Conservation (phyloP, 1,140 invertebrate species). For the Anastrepha obliqua region DNA sequence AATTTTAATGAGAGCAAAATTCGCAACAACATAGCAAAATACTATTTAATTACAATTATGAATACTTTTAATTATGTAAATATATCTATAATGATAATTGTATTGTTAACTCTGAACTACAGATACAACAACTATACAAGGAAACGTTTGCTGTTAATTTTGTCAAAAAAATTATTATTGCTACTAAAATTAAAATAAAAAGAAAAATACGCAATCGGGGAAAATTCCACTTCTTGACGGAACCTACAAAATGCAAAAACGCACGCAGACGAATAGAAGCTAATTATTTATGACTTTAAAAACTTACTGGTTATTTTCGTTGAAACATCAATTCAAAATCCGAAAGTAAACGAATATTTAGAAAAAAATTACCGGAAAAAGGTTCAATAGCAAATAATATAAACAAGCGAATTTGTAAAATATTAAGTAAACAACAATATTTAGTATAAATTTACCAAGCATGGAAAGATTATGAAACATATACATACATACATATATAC, state of each 20-base stretch:
- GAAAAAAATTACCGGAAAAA: slow-evolving; percentile 15
- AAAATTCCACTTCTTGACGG: not conserved
- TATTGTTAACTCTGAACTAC: slow-evolving; percentile 49
- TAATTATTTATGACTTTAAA: not conserved
- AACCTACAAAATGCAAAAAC: not conserved
- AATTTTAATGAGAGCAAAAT: no score
- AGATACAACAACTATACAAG: slow-evolving; percentile 54
- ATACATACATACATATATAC: not conserved
- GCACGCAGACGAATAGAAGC: not conserved
- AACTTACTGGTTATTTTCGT: not conserved
- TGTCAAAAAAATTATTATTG: slow-evolving; percentile 32
- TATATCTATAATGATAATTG: slow-evolving; percentile 42
- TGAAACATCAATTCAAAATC: not conserved
- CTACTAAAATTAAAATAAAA: slow-evolving; percentile 13
- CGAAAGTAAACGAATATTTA: not conserved
- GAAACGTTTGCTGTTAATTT: slow-evolving; percentile 55
- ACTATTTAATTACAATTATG: not conserved
- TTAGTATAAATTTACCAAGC: slow-evolving; percentile 41
- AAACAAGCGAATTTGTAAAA: slow-evolving; percentile 48
- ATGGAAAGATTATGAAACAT: not conserved
- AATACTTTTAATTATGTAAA: slow-evolving; percentile 53
- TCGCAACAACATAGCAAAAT: no score
- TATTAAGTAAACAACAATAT: slow-evolving; percentile 42
- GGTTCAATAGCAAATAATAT: slow-evolving; percentile 41
- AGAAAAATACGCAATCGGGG: not conserved